phyloP scores from a whole-genome alignment of 2,797 vertebrate genomes.

The Balearica regulorum region DNA sequence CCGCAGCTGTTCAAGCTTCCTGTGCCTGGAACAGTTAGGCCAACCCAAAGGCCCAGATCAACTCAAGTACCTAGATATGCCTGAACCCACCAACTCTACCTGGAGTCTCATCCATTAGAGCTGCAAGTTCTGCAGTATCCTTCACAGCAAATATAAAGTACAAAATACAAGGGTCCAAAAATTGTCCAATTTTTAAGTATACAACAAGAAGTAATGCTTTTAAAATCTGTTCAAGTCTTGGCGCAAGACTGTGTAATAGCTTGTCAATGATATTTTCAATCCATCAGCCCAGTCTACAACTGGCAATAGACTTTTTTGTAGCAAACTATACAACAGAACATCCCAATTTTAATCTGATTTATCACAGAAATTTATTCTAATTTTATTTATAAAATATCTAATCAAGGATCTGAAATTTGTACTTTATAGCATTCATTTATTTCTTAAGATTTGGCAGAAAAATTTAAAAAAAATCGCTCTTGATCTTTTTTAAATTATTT shows the following conservation, averaged over 20 bases:
- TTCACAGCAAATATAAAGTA: neutral
- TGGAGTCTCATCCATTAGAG: neutral
- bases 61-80: neutral
- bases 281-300: neutral
- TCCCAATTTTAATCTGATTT: conserved; percentile 3
- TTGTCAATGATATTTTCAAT: neutral
- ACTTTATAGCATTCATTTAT: neutral
- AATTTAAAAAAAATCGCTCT: neutral
- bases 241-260: neutral
- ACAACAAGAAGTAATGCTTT: neutral
- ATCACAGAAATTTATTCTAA: neutral
- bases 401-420: neutral
- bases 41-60: neutral
- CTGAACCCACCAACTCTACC: neutral
- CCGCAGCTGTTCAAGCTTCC: rapidly evolving
- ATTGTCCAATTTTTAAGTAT: neutral
- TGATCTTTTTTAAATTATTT: neutral
- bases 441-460: neutral
- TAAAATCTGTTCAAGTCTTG: neutral
- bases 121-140: neutral
- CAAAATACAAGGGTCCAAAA: neutral
- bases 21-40: neutral
- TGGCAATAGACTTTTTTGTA: neutral
- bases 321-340: neutral
- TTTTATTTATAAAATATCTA: neutral